Evolutionary conservation across 2,888 invertebrate genomes (phyloP).

Genomic region (Eudasyphora cyanicolor): DNA sequence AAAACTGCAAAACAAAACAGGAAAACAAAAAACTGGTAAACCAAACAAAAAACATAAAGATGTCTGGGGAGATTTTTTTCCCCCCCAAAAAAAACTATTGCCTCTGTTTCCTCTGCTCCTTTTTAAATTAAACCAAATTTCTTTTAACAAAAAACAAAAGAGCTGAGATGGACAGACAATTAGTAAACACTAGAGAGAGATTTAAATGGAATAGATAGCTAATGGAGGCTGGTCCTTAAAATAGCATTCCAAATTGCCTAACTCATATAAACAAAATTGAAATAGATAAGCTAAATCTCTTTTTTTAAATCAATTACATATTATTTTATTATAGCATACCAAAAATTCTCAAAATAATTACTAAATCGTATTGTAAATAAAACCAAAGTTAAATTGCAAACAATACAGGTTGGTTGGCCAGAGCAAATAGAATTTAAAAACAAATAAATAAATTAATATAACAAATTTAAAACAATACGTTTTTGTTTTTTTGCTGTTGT

Average conservation of each 20-base stretch:
- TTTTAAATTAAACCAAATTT: too few species aligned
- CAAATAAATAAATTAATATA: conserved; percentile 11
- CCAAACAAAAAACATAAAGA: not conserved
- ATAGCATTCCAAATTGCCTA: not conserved
- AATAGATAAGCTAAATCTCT: not conserved
- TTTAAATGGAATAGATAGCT: not conserved
- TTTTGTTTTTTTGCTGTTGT: not conserved
- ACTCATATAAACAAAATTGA: not conserved
- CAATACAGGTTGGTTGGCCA: not conserved
- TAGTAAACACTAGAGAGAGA: not conserved
- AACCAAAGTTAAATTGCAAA: not conserved
- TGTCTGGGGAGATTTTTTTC: not conserved
- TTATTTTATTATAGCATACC: not conserved
- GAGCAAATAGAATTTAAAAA: not conserved
- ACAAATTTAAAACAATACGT: not conserved
- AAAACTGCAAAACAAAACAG: not conserved
- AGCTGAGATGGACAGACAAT: not conserved
- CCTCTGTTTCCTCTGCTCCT: too few species aligned
- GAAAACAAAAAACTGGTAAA: not conserved
- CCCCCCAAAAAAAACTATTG: too few species aligned
- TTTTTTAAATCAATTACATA: not conserved
- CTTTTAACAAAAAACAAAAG: not conserved
- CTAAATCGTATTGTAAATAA: not conserved
- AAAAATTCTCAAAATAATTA: not conserved
- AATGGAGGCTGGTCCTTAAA: not conserved